Base-by-base conservation (phyloP, 2,888 invertebrate genomes). In the Imbricaverruca yamaguchii region DNA sequence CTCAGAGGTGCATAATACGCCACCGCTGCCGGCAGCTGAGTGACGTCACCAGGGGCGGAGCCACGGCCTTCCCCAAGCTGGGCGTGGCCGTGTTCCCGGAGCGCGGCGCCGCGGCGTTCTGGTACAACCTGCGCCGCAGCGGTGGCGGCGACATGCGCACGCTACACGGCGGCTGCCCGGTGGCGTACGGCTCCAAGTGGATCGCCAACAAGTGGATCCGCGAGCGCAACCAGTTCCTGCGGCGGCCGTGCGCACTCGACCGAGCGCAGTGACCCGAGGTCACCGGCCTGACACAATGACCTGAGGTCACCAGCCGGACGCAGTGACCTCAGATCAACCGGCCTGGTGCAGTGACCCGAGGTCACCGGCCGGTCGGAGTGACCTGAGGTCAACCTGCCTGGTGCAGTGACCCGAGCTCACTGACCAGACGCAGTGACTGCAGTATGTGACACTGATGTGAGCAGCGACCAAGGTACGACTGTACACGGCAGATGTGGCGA, bases 141-240 rank as follows among this genome's bases (percentile, higher is more conserved):
- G 88, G 88, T 39, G 86, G 86, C 21, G 87, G 87, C 53, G 87
- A 88, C 82, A 85, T 85, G 79, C 82, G 85, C 80, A 88, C 88
- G 7, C 82, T 88, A n/a, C 89, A 89, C 84, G 89, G 88, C n/a
- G 89, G 88, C n/a, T 89, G 89, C 83, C 88, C 88, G 0, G 88
- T 89, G 10, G 83, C 88, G 11, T 86, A 87, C n/a, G 89, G 89
- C 53, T 85, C 86, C 39, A 89, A 89, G 84, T 89, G 88, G 88
- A 83, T 83, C 59, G 82, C 83, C 67, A 83, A 83, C 80, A 82
- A 83, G 67, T 83, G 83, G 83, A 82, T 83, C 55, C 82, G 83
- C 9, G 83, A 83, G 80, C 80, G 80, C 25, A 56, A 79, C 21
- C 82, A 83, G 77, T 82, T 83, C 39, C 80, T 82, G 18, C 57